Percentiles rank a stretch among this genome's conserved stretches.
Conservation (phyloP, 1,140 invertebrate species). For the Meloidogyne exigua region DNA sequence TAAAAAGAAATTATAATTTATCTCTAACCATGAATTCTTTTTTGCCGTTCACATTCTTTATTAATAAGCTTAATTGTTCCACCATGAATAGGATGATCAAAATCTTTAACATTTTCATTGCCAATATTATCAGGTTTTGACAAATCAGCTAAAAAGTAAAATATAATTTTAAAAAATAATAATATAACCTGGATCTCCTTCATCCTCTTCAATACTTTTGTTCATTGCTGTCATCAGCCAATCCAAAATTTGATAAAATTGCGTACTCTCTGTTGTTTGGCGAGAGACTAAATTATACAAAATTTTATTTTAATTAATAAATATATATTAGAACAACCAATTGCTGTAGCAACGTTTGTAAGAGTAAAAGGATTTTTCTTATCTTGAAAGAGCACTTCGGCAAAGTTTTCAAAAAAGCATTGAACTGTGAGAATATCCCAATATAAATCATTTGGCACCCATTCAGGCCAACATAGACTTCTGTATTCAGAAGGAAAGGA, state of each 20-base stretch:
- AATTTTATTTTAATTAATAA: background rate
- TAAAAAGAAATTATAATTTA: background rate
- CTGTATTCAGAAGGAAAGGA: constrained; percentile 31
- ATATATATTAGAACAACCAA: constrained; percentile 9
- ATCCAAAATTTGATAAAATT: constrained; percentile 23
- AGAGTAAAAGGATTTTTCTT: constrained; percentile 27
- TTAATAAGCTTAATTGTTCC: constrained; percentile 24
- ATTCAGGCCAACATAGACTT: constrained; percentile 27
- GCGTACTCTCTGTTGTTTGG: background rate
- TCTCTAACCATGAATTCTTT: constrained; percentile 3
- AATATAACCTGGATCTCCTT: constrained; percentile 26
- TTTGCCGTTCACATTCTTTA: constrained; percentile 15
- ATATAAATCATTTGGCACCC: constrained; percentile 29
- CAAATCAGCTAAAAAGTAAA: constrained; percentile 35
- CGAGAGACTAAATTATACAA: background rate
- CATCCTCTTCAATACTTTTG: constrained; percentile 20
- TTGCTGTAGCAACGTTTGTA: constrained; percentile 26
- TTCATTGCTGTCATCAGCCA: constrained; percentile 15
- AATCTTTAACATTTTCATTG: constrained; percentile 32
- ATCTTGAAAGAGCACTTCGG: constrained; percentile 18
- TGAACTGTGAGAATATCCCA: constrained; percentile 29
- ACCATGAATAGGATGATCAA: constrained; percentile 39
- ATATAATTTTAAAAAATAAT: background rate
- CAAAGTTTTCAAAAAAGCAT: constrained; percentile 31
- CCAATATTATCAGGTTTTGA: constrained; percentile 32